Base-by-base conservation (phyloP, 2,888 invertebrate species). In the Argyresthia albistria region DNA sequence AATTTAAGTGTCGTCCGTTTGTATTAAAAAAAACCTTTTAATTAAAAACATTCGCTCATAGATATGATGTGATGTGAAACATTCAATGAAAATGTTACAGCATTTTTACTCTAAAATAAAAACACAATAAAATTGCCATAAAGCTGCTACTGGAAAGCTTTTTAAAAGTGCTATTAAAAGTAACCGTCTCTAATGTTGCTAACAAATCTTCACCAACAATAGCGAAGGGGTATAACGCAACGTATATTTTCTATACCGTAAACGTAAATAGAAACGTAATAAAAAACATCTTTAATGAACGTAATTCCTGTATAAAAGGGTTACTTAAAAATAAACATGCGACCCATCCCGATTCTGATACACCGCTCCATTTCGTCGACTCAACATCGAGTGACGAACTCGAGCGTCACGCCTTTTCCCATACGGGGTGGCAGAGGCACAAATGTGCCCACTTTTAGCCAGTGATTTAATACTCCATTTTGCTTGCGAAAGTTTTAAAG, bases 301-400 rank as follows among this genome's bases (percentile, higher is more conserved):
- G 67, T 81, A 80, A 84, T 86, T 81, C 78, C 76, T 67, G 66
- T 81, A 80, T 83, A 80, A 84, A 86, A 82, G 84, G 86, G 84
- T 80, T 81, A 73, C 70, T 73, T 79, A 79, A 80, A 70, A 86
- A 84, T 81, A 80, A 78, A 77, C 65, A 56, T 16, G n/a, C n/a
- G 39, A 39, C 1, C 4, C 4, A 8, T 9, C 25, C 39, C 10
- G 48, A 49, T 54, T 54, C 49, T 50, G 36, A 54, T 50, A 16
- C 25, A 25, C 25, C 25, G 6, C 25, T 25, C 6, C 25, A 25
- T 25, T 25, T 25, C 25, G 25, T 2, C 25, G 25, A 6, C 25
- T 25, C 25, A 4, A 2, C 25, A 25, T 25, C 25, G 25, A 25
- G 2, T 25, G 25, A 25, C 6, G 6, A 25, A 25, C 25, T 25